Evolutionary conservation across 2,888 invertebrate genomes (phyloP), one percentile per base, ranked within the genome.

Genomic region (Limnephilus lunatus): DNA sequence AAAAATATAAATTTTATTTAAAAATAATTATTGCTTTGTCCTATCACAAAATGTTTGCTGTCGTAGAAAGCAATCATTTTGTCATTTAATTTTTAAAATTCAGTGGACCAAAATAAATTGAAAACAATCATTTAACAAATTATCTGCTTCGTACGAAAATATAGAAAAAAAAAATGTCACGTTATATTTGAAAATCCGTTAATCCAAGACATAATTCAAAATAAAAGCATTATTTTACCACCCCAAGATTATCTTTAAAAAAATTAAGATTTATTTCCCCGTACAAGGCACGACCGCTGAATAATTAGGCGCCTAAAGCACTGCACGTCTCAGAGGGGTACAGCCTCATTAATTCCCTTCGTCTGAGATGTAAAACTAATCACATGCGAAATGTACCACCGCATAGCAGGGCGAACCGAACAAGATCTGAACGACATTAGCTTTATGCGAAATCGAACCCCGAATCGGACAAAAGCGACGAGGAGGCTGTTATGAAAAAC

Each of bases 361-460:
- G 53, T 53, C 85, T 39, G 80, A 85, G 80, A 91, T 91, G 91
- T 80, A 91, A 90, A 90, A 91, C 91, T 91, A 86, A 91, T 91
- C 91, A 91, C 30, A 86, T 25, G 80, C 85, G 39, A 30, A 19
- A 68, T 14, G 53, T 80, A 39, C 86, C 80, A 86, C 35, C 39
- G 91, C 32, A 86, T 90, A 81, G 30, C 89, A 30, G 39, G 81
- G 31, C 68, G 35, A 30, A 48, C 90, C 82, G 11, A 90, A 68
- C 35, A 90, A 68, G 85, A 85, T 80, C 85, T 19, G 35, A 31
- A 68, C 15, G 68, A 68, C 85, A 53, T 81, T 82, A 90, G 53
- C 44, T 48, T 68, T 68, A 25, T 31, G 90, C 3, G 82, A 90
- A 81, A 85, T 81, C 83, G 48, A 48, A 85, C 68, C 90, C 85